Evolutionary conservation across 2,113 vertebrate species (phyloP).

Genomic region (Lycaon pictus): DNA sequence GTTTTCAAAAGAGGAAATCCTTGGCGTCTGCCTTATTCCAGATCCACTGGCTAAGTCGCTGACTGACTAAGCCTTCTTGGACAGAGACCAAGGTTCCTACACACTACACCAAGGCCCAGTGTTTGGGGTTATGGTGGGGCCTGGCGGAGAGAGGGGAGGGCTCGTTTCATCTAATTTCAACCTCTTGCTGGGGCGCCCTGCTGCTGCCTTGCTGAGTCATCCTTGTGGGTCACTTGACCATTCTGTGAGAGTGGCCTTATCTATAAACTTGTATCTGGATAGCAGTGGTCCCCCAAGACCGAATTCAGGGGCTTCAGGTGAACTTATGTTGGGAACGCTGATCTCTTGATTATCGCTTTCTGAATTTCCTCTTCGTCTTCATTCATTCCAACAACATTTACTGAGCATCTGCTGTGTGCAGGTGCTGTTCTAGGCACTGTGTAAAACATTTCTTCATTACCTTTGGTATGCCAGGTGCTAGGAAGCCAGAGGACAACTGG

Average conservation of each 20-base stretch:
- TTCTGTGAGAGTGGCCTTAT: rapidly evolving
- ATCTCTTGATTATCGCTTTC: background rate
- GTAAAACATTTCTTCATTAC: background rate
- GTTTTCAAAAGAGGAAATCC: constrained; percentile 56
- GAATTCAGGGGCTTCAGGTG: background rate
- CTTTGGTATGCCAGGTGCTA: background rate
- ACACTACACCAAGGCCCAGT: no score
- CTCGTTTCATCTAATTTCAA: background rate
- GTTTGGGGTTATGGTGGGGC: background rate
- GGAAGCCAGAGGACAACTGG: background rate
- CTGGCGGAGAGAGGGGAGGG: background rate
- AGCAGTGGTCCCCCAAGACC: background rate
- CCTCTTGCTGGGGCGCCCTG: background rate
- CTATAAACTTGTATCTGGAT: background rate
- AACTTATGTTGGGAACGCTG: background rate
- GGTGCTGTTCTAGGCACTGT: background rate
- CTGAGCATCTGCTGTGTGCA: background rate
- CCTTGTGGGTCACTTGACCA: background rate
- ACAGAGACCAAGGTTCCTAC: background rate
- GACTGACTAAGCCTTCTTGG: constrained; percentile 6
- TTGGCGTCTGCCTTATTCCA: background rate
- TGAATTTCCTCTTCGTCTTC: background rate
- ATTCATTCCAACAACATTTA: background rate
- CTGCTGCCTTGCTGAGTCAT: background rate
- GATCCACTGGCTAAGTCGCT: background rate